phyloP scores from a whole-genome alignment of 2,888 invertebrate genomes.

The Tiliacea aurago region DNA sequence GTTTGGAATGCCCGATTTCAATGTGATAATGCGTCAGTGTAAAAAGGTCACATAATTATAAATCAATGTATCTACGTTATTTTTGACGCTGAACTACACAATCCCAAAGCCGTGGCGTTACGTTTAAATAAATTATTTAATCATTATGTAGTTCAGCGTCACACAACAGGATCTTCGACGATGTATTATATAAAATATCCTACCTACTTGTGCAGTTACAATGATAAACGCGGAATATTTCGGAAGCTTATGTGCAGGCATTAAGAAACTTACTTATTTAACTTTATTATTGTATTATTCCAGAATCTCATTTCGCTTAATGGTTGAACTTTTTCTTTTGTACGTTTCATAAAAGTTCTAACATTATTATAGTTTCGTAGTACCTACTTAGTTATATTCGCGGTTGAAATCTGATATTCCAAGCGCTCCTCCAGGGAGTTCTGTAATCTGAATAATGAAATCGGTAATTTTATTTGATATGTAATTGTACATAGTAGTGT shows the following conservation, averaged over 20 bases:
- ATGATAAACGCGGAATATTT: slow-evolving; percentile 6
- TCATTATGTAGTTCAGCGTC: not conserved
- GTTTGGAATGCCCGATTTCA: slow-evolving; percentile 35
- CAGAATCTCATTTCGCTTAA: slow-evolving; percentile 50
- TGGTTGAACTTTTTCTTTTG: slow-evolving; percentile 50
- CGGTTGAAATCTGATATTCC: slow-evolving; percentile 40
- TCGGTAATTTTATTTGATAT: slow-evolving; percentile 57
- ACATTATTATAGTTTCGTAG: slow-evolving; percentile 28
- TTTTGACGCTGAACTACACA: too few species aligned
- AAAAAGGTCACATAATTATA: not conserved
- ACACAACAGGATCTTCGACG: not conserved
- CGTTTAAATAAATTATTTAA: too few species aligned
- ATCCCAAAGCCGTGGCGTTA: too few species aligned
- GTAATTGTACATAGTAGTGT: slow-evolving; percentile 84
- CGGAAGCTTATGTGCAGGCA: slow-evolving; percentile 25
- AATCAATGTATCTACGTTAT: not conserved
- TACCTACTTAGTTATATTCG: slow-evolving; percentile 13
- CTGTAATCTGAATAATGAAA: slow-evolving; percentile 45
- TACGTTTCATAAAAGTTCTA: slow-evolving; percentile 17
- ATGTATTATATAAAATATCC: not conserved
- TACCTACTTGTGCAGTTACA: slow-evolving; percentile 14
- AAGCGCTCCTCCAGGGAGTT: slow-evolving; percentile 22
- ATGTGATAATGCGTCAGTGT: not conserved
- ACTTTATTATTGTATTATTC: slow-evolving; percentile 38
- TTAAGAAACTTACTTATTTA: slow-evolving; percentile 49